Conservation (phyloP, 1,140 invertebrate genomes). For the Cryptotermes secundus region DNA sequence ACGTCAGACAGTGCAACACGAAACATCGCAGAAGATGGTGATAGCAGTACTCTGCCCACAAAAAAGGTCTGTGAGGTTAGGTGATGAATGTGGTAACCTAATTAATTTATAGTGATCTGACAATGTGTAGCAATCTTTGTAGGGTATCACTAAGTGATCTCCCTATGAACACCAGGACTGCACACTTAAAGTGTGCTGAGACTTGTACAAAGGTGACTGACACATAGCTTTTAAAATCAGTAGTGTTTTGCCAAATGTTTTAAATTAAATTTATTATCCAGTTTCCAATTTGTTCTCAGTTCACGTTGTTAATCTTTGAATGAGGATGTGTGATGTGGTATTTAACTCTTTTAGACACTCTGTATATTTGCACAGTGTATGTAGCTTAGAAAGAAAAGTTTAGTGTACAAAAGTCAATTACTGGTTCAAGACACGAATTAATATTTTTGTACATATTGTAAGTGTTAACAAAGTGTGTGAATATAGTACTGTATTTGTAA, state of each 20-base stretch:
- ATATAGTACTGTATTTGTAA: constrained; percentile 46
- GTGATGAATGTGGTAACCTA: constrained; percentile 63
- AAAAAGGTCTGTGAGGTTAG: constrained; percentile 77
- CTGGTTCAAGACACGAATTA: constrained; percentile 46
- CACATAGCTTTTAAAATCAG: constrained; percentile 29
- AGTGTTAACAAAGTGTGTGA: constrained; percentile 50
- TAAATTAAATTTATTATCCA: constrained; percentile 33
- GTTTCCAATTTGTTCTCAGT: constrained; percentile 31
- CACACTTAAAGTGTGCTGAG: constrained; percentile 39
- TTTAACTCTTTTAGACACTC: constrained; percentile 30
- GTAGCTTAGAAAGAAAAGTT: constrained; percentile 42
- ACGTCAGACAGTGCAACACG: constrained; percentile 55
- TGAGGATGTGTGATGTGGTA: constrained; percentile 31
- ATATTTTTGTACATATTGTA: constrained; percentile 57
- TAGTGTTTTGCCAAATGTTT: constrained; percentile 34
- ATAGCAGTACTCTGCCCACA: constrained; percentile 29
- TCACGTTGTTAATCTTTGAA: constrained; percentile 31
- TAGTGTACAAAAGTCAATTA: constrained; percentile 57
- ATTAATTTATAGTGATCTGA: constrained; percentile 31
- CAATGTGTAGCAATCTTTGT: constrained; percentile 32
- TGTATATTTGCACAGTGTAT: constrained; percentile 44
- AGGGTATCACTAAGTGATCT: constrained; percentile 41
- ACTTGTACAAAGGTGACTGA: constrained; percentile 34
- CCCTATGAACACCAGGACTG: constrained; percentile 29
- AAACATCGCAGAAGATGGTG: constrained; percentile 42